Evolutionary conservation across 2,113 vertebrate species (phyloP), one percentile per base, ranked within the genome.

Genomic region (Heterocephalus glaber): DNA sequence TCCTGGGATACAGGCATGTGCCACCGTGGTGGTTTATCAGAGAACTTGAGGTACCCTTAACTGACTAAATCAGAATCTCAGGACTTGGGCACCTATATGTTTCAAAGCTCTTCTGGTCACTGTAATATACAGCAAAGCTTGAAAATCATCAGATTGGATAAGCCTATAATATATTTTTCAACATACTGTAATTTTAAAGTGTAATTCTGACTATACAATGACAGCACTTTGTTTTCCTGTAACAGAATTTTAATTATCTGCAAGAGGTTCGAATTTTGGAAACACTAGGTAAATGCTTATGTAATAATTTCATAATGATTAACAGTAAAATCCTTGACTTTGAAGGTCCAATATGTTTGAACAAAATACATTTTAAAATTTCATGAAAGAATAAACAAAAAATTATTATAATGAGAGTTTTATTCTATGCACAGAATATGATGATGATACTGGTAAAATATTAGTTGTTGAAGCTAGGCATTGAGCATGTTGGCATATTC

Each of bases 251-350:
- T 47, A 82, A 76, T 86, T 52, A 76, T 89, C 28, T 76, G 13
- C 14, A 86, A 65, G 7, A 76, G 28, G 7, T 92, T 89, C 35
- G 91, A 74, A 86, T 96, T 97, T 74, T 96, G 54, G 52, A 96
- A 91, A 85, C 24, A 38, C 13, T 76, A 35, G 9, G 60, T 85
- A 85, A 85, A 82, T 63, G 13, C 77, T 63, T 93, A 4, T 79
- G 38, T 95, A 30, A 24, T 92, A 61, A 96, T 95, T 94, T 84
- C 47, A 84, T 95, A 63, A 84, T 95, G 24, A 72, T 70, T 70
- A 88, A 14, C 44, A 81, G 33, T 77, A 82, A 76, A 74, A 47
- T 54, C 77, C 70, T 76, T 94, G 47, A 91, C 79, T 86, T 74
- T 80, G 90, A 79, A 93, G 58, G 41, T 44, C 22, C 3, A 90